Base-by-base conservation (phyloP, 2,888 invertebrate genomes). In the Actias luna region DNA sequence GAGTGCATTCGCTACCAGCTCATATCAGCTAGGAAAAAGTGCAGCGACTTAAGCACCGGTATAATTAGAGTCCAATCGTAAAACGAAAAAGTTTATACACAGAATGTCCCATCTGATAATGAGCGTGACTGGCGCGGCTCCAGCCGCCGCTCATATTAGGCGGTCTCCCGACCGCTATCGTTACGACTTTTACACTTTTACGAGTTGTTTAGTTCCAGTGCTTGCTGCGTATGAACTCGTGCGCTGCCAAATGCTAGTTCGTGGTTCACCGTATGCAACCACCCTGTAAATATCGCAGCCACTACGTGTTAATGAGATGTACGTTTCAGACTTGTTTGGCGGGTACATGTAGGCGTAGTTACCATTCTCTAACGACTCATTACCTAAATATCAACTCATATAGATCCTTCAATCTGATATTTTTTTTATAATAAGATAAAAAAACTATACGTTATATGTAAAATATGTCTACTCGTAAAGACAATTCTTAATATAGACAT, bases 41-140 rank as follows among this genome's bases (percentile, higher is more conserved):
- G 75, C 76, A 80, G 81, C 81, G 91, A 90, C 90, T 91, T 90
- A 87, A 92, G 89, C 90, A 88, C 79, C 75, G 75, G 75, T 83
- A 89, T 91, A 92, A 92, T 92, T 92, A 92, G 91, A 89, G 89
- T 85, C 89, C 90, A 89, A 92, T 91, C 91, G 92, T 92, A 91
- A 91, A 92, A 89, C 89, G 90, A 89, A 90, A 91, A 90, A 89
- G 89, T 89, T 46, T 87, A 88, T 77, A 76, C 83, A 75, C 79
- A 81, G 81, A 86, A 86, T 83, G 88, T 91, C 88, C 90, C 89
- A 90, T 92, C 92, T 88, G 92, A 92, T 92, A 92, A 92, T 92
- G 89, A 90, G 91, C 80, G 78, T 79, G 80, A 89, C 91, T 92
- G 92, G 92, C 92, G 81, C 85, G 72, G 83, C 84, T 91, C 92